Conservation (phyloP, 2,113 vertebrate species). For the Lepisosteus oculatus region DNA sequence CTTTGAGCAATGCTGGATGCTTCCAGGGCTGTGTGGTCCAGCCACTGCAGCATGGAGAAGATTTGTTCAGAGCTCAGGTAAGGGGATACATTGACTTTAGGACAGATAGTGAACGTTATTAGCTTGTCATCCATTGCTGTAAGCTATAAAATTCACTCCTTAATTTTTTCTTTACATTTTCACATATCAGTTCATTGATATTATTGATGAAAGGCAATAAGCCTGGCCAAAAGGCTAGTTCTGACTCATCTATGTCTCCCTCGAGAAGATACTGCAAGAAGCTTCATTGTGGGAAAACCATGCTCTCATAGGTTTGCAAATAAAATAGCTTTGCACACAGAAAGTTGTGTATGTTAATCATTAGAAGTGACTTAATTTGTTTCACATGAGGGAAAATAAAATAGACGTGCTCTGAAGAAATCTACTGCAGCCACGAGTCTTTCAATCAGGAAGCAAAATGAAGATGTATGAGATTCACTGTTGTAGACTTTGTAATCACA, state of each 20-base stretch:
- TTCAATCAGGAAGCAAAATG: slow-evolving; percentile 10
- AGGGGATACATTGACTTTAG: slow-evolving; percentile 52
- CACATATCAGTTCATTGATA: slow-evolving; percentile 55
- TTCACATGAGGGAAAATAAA: slow-evolving; percentile 8
- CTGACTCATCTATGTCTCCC: slow-evolving; percentile 57
- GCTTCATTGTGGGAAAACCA: slow-evolving; percentile 30
- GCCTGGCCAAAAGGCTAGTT: slow-evolving; percentile 53
- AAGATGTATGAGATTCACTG: slow-evolving; percentile 8
- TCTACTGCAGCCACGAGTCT: slow-evolving; percentile 22
- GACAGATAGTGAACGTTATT: slow-evolving; percentile 42
- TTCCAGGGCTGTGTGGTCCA: slow-evolving; percentile 61
- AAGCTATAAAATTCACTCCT: slow-evolving; percentile 16
- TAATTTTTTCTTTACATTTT: slow-evolving; percentile 31
- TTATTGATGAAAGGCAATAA: slow-evolving; percentile 60
- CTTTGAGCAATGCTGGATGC: slow-evolving; percentile 68
- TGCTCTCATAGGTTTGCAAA: not conserved
- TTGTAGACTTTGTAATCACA: not conserved
- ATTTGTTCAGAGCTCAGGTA: slow-evolving; percentile 45
- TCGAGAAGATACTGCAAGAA: slow-evolving; percentile 60
- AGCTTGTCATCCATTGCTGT: slow-evolving; percentile 32
- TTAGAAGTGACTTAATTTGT: slow-evolving; percentile 1
- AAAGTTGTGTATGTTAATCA: slow-evolving; percentile 1
- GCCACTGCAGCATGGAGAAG: slow-evolving; percentile 19
- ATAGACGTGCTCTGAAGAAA: slow-evolving; percentile 12
- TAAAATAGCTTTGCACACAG: not conserved